phyloP scores from a whole-genome alignment of 1,140 invertebrate species.

The Agraylea sexmaculata region DNA sequence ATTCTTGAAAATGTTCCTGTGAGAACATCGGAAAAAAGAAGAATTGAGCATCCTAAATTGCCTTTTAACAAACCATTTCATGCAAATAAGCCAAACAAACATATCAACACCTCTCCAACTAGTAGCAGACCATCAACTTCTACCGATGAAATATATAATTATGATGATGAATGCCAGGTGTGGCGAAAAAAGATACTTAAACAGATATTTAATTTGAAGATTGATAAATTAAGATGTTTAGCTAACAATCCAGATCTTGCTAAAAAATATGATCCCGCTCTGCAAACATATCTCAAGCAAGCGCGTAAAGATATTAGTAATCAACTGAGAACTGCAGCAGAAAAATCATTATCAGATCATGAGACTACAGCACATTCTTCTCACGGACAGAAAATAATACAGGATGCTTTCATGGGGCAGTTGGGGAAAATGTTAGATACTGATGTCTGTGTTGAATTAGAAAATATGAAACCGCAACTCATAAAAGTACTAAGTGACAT shows the following conservation, averaged over 20 bases:
- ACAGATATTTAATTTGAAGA: conserved; percentile 18
- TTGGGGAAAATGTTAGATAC: conserved; percentile 19
- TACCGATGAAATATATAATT: conserved; percentile 1
- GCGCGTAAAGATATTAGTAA: conserved; percentile 11
- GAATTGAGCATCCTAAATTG: conserved; percentile 18
- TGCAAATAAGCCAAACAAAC: conserved; percentile 12
- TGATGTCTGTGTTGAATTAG: conserved; percentile 15
- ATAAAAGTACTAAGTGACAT: conserved; percentile 18
- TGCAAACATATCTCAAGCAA: conserved; percentile 18
- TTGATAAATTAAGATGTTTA: conserved; percentile 16
- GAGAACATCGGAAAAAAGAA: conserved; percentile 14
- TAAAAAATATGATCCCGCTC: conserved; percentile 15
- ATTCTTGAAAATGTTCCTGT: background rate
- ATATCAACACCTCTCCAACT: conserved; percentile 7
- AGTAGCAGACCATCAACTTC: conserved; percentile 5
- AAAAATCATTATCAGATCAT: conserved; percentile 17
- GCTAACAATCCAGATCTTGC: conserved; percentile 13
- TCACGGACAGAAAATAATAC: conserved; percentile 17
- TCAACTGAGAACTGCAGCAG: conserved; percentile 14
- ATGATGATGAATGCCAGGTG: conserved; percentile 15
- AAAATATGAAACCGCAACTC: conserved; percentile 19
- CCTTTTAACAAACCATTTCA: conserved; percentile 7
- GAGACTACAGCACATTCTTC: conserved; percentile 13
- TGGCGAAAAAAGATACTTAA: conserved; percentile 18
- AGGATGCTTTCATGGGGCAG: conserved; percentile 19